Evolutionary conservation across 2,888 invertebrate genomes (phyloP), one percentile per base, ranked within the genome.

Genomic region (Erebia palarica): DNA sequence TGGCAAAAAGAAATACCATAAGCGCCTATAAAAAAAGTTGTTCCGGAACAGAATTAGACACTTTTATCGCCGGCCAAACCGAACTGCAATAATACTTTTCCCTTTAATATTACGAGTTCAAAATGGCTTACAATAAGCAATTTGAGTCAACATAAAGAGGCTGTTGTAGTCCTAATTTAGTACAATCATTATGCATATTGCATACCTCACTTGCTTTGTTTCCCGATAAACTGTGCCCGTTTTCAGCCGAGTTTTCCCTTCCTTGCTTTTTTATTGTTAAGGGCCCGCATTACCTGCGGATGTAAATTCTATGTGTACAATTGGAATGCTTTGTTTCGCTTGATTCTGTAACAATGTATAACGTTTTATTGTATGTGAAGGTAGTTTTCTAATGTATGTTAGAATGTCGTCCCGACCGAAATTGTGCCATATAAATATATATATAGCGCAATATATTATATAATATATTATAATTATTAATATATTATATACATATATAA

Each of bases 161-260:
- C 84, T 81, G 81, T 84, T 85, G 83, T 84, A 80, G 80, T 81
- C 81, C 88, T 89, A 91, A 91, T 90, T 90, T 89, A 90, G 86
- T 88, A 88, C 89, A 88, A 89, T 88, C 88, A 88, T 89, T 90
- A 90, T 91, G 90, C 90, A 91, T 90, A 91, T 89, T 90, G 88
- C 84, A 89, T 83, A 86, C 84, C 82, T 81, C 84, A 84, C 84
- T 86, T 86, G 87, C 84, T 84, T 87, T 87, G 87, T 91, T 90
- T 90, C 83, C 83, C 89, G 82, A 89, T 90, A 90, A 91, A 90
- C 88, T 88, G 82, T 83, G 85, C 83, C 81, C 84, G 83, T 87
- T 91, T 82, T 82, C 81, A 70, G 74, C 76, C 75, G 78, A 85
- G 84, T 84, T 88, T 86, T 86, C 83, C 83, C 82, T 86, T 84